Base-by-base conservation (phyloP, 1,140 invertebrate genomes). In the Melipona quadrifasciata region DNA sequence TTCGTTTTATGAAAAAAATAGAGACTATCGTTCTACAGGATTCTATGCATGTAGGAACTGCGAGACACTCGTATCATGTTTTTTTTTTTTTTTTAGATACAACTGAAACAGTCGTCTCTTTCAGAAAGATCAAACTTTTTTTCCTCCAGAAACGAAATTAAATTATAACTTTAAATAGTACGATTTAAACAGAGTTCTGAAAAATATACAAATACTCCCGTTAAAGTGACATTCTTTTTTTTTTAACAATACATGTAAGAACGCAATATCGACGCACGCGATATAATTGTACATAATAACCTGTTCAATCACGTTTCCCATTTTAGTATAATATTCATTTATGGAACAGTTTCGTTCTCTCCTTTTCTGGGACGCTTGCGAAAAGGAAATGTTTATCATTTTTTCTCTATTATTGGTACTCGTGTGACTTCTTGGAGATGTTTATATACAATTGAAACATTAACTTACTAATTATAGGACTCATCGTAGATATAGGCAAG, bases 401-500 rank as follows among this genome's bases (percentile, higher is more conserved):
- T 57, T n/a, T 55, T 89, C 75, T 47, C 57, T 76, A 84, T 87
- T 67, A 57, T 80, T 85, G 88, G 81, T 87, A 87, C 81, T 84
- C 85, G 74, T 78, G 79, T 82, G 79, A 82, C 57, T 70, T 82
- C 55, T 82, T 61, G 57, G 57, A 55, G 34, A 78, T 55, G 31
- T 83, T 86, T 86, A 83, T 78, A 72, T 86, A 86, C 81, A 86
- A 72, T 83, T 73, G 51, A 86, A 86, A 82, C 21, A 55, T 71
- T 86, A 73, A 76, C 65, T 72, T 86, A 85, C 47, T 82, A 72
- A 81, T 85, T 85, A 85, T 85, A 85, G 84, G 79, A 85, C 58
- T 68, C 70, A 72, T 61, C 70, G 61, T 87, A 87, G 67, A 64
- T 64, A 79, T 89, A 89, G 86, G 80, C 75, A 81, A 79, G 81